Percentiles rank a stretch among this genome's conserved stretches.
These are phyloP conservation scores for Stomatorhinus ivindoensis DNA, from an alignment of 2,113 vertebrate genomes.

Conservation along the genomic window DNA sequence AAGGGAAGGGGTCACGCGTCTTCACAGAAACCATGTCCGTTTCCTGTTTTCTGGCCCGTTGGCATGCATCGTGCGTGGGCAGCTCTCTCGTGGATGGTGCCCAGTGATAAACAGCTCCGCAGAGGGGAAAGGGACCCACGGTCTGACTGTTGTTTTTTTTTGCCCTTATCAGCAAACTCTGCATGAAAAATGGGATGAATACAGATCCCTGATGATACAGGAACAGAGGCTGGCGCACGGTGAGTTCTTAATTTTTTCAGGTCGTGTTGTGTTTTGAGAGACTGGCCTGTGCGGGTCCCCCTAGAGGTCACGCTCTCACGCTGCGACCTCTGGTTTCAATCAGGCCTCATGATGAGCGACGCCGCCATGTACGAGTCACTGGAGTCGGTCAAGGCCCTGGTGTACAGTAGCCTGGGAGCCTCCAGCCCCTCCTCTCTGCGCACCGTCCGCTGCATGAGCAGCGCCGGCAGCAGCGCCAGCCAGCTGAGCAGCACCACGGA, in stretches of 20 bases:
- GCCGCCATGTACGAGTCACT: conserved; percentile 82
- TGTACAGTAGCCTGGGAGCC: conserved; percentile 70
- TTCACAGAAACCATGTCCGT: background rate
- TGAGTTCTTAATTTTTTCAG: conserved; percentile 43
- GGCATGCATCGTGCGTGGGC: background rate
- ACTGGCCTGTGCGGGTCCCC: background rate
- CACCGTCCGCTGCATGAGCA: conserved; percentile 46
- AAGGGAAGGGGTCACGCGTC: background rate
- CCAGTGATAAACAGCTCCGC: background rate
- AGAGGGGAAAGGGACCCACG: no score
- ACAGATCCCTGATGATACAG: conserved; percentile 84
- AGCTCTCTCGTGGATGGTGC: background rate
- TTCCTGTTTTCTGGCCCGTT: background rate
- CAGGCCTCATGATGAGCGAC: conserved; percentile 86
- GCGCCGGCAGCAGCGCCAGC: conserved; percentile 63
- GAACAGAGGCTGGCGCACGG: conserved; percentile 86
- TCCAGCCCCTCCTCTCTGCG: conserved; percentile 58
- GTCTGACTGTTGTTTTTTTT: conserved; percentile 5
- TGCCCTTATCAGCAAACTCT: conserved; percentile 76
- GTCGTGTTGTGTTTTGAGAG: background rate
- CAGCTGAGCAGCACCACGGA: conserved; percentile 58
- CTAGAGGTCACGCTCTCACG: background rate
- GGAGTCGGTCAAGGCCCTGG: conserved; percentile 68
- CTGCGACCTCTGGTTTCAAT: background rate
- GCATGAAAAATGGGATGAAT: conserved; percentile 93